Conservation (phyloP, 2,888 invertebrate species). For the Macrosiphum euphorbiae region DNA sequence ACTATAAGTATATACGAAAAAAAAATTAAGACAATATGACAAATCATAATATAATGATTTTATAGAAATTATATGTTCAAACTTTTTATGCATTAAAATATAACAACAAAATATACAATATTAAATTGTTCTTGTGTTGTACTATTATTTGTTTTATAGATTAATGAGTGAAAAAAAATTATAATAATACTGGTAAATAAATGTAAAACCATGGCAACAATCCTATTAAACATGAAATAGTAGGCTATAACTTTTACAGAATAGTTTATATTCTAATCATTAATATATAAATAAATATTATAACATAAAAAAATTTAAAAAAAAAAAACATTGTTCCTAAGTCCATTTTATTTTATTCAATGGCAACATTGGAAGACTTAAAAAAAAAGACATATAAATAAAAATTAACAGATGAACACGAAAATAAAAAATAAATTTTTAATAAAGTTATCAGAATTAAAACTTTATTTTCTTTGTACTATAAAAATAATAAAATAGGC, state of each 20-base stretch:
- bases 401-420: conserved; percentile 65
- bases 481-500: conserved; percentile 64
- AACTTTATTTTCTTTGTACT: conserved; percentile 65
- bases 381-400: conserved; percentile 59
- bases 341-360: conserved; percentile 65
- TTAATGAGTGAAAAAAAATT: conserved; percentile 55
- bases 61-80: conserved; percentile 48
- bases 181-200: conserved; percentile 63
- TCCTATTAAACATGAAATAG: conserved; percentile 63
- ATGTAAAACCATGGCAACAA: conserved; percentile 63
- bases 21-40: conserved; percentile 50
- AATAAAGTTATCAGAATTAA: conserved; percentile 64
- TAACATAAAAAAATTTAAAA: conserved; percentile 62
- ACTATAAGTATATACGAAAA: conserved; percentile 28
- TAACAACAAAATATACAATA: conserved; percentile 61
- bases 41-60: conserved; percentile 55
- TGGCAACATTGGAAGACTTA: conserved; percentile 65
- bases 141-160: conserved; percentile 50
- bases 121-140: conserved; percentile 62
- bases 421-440: conserved; percentile 62
- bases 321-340: conserved; percentile 64
- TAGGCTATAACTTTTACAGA: conserved; percentile 60
- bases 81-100: conserved; percentile 55
- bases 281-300: conserved; percentile 63
- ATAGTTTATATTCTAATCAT: conserved; percentile 64